Base-by-base conservation (phyloP, 2,888 invertebrate genomes). In the Hypselothyrea guttata region DNA sequence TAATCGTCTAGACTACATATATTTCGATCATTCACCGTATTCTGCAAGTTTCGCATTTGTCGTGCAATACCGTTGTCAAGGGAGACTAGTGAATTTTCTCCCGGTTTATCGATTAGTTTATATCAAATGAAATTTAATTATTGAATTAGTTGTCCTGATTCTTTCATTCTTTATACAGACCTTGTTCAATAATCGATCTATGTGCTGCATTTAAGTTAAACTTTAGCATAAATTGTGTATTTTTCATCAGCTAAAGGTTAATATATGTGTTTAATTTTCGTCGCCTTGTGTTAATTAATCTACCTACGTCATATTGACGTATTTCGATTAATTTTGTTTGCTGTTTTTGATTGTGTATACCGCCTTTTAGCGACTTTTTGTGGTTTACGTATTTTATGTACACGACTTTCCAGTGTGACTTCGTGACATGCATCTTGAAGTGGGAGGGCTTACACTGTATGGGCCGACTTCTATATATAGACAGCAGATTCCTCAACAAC, bases 371-470 rank as follows among this genome's bases (percentile, higher is more conserved):
- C 76, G 34, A 38, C 22, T 74, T 76, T 76, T 53, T 71, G 69
- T 61, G 77, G 71, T 66, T 76, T 38, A 33, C 49, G 47, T 69
- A 59, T 75, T 61, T 56, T 45, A 11, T 40, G 40, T 35, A 46
- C 71, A 69, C 81, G 62, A 53, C 31, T 61, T 65, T 56, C 69
- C 54, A 48, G 57, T 71, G 57, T 31, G 40, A 35, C 42, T 37
- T 77, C 77, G 77, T 81, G 81, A 77, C 60, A 49, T 49, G 60
- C 42, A 52, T 59, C 52, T 45, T 45, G 48, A 71, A 74, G 81
- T 76, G 81, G 81, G 81, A 53, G 81, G 56, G 31, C 33, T 44
- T 41, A 53, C 53, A 28, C 49, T 46, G 34, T 12, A 60, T n/a
- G 15, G 35, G 28, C 30, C 15, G 18, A 15, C 42, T 16, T 41